Percentiles rank a stretch among this genome's conserved stretches.
These are phyloP conservation scores for Epirrhoe alternata DNA, from an alignment of 2,888 invertebrate genomes.

Conservation along the genomic window DNA sequence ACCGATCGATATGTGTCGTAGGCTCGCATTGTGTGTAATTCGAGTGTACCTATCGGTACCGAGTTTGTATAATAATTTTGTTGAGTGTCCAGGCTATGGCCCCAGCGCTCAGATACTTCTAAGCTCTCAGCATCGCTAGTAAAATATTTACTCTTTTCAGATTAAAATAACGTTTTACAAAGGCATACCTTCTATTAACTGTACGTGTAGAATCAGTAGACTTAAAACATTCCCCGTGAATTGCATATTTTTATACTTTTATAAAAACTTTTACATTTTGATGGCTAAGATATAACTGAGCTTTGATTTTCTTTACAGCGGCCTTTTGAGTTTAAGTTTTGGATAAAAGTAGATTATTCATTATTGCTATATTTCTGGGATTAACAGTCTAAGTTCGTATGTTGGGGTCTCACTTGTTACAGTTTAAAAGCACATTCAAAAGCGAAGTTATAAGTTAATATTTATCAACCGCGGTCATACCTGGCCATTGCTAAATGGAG, in stretches of 20 bases:
- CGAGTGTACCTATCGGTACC: no score
- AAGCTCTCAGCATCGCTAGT: slow-evolving; percentile 14
- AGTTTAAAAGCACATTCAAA: slow-evolving; percentile 31
- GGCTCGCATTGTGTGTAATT: no score
- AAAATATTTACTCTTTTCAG: slow-evolving; percentile 2
- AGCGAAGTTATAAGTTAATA: slow-evolving; percentile 62
- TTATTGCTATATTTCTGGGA: no score
- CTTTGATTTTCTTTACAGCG: no score
- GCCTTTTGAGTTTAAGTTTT: no score
- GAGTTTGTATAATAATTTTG: no score
- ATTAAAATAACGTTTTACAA: slow-evolving; percentile 2
- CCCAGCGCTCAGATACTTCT: slow-evolving; percentile 9
- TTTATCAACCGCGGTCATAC: slow-evolving; percentile 53
- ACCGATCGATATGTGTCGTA: no score
- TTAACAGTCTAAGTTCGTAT: no score
- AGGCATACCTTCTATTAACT: neutral
- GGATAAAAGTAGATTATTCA: no score
- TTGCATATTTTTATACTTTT: neutral
- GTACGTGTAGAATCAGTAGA: neutral
- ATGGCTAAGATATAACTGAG: no score
- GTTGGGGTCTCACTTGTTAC: neutral
- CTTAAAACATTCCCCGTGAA: neutral
- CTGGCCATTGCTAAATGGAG: slow-evolving; percentile 39
- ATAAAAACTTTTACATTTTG: no score
- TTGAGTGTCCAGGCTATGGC: neutral